Base-by-base conservation (phyloP, 2,797 vertebrate species). In the Pelobates cultripes region DNA sequence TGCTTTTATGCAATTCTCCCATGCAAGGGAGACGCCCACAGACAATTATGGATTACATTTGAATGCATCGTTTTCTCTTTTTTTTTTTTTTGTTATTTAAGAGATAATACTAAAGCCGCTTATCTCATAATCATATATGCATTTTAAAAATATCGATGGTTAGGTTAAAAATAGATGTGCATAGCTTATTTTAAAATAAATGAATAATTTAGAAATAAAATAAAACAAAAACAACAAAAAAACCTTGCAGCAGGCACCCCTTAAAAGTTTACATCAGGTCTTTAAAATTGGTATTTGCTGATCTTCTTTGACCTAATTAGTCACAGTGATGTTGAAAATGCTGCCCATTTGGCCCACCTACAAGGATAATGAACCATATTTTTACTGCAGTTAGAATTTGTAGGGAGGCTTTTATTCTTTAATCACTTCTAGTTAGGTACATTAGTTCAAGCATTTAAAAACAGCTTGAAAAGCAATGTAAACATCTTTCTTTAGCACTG, bases 271-370 rank as follows among this genome's bases (percentile, higher is more conserved):
- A 55, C 41, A 2, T 78, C 12, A 68, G 73, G 42, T 12, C 51
- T 53, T 55, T 17, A 63, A 73, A 70, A 28, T 40, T 51, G 60
- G 40, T 81, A 70, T 40, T 6, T 77, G 51, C 14, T 73, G 15
- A 28, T 61, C 69, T 64, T 28, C 69, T 66, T 70, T 83, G 77
- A 83, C 81, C 81, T 75, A 71, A 79, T 83, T 83, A 83, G 66
- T 72, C 75, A 67, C 10, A 44, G 55, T 43, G 57, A 70, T 70
- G 71, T 68, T 73, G 47, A 78, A 82, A 66, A 73, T 72, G 53
- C 43, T 70, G 55, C 41, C 75, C 76, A 75, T 75, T 70, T 75
- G 77, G 81, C 76, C 81, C 81, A 83, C 81, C 81, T 74, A 83
- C 76, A 83, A 70, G 66, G 76, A 83, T 83, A 83, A 83, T 83